Evolutionary conservation across 2,888 invertebrate genomes (phyloP).

Genomic region (Digitonthophagus gazella): DNA sequence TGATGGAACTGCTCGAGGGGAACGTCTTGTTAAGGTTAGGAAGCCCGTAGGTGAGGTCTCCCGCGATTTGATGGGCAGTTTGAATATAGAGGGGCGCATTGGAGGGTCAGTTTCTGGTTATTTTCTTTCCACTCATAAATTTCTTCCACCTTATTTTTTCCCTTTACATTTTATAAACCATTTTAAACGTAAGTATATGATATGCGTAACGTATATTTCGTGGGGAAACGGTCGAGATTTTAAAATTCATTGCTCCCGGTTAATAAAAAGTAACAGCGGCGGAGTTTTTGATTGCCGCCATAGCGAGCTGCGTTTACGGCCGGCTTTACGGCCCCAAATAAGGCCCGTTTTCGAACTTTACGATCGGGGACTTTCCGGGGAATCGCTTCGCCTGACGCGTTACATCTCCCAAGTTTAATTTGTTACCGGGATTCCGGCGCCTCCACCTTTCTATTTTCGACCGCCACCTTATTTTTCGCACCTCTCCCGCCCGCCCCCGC

Average conservation of each 20-base stretch:
- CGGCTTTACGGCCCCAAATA: slow-evolving; percentile 13
- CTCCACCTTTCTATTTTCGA: background rate
- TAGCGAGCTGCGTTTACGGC: slow-evolving; percentile 15
- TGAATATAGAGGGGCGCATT: background rate
- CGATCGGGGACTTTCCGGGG: slow-evolving; percentile 11
- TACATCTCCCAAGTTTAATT: slow-evolving; percentile 14
- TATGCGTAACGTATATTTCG: background rate
- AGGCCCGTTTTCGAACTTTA: slow-evolving; percentile 16
- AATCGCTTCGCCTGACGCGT: slow-evolving; percentile 13
- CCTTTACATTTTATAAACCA: background rate
- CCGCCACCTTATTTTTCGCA: background rate
- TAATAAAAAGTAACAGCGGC: slow-evolving; percentile 12
- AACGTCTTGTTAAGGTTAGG: background rate
- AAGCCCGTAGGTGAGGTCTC: background rate
- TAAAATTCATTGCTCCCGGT: slow-evolving; percentile 16
- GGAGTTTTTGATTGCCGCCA: slow-evolving; percentile 14
- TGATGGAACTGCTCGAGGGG: background rate
- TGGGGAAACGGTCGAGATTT: slow-evolving; percentile 12
- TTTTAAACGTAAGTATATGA: background rate
- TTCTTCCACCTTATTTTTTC: background rate
- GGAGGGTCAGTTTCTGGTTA: background rate
- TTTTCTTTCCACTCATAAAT: background rate
- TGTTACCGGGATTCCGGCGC: slow-evolving; percentile 6
- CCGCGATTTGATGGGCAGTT: background rate
- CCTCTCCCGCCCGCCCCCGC: background rate